These are phyloP conservation scores for Acipenser ruthenus DNA, from an alignment of 2,797 vertebrate species.

Conservation along the genomic window DNA sequence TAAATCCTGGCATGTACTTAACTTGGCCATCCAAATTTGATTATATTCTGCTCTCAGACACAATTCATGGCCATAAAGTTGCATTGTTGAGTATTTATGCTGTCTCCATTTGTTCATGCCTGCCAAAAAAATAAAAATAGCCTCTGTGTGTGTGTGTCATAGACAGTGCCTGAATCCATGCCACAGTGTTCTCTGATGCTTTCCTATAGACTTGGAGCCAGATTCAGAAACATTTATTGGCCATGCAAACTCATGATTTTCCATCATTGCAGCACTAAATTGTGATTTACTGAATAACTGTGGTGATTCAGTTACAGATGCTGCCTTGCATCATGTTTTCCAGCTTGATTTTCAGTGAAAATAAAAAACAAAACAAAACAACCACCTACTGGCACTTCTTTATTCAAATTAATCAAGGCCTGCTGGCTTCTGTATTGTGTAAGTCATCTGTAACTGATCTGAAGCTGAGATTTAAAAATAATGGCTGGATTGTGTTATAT, in stretches of 20 bases:
- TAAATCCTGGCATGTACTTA: slow-evolving; percentile 67
- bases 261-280: slow-evolving; percentile 40
- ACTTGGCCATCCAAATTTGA: slow-evolving; percentile 72
- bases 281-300: slow-evolving; percentile 39
- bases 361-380: neutral
- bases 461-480: too few relatives aligned
- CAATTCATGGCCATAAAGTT: slow-evolving; percentile 60
- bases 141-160: slow-evolving; percentile 33
- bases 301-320: slow-evolving; percentile 33
- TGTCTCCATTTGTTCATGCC: slow-evolving; percentile 58
- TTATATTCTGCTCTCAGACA: slow-evolving; percentile 62
- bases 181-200: slow-evolving; percentile 26
- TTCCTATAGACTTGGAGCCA: slow-evolving; percentile 42
- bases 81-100: slow-evolving; percentile 62
- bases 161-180: slow-evolving; percentile 37
- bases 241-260: slow-evolving; percentile 42
- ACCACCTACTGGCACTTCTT: neutral
- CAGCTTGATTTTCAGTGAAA: slow-evolving; percentile 38
- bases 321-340: slow-evolving; percentile 33
- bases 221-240: slow-evolving; percentile 28
- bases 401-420: slow-evolving; percentile 1
- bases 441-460: slow-evolving; percentile 34
- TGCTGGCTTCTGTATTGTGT: slow-evolving; percentile 32
- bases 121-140: slow-evolving; percentile 58
- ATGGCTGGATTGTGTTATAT: too few relatives aligned